Percentiles rank a stretch among this genome's conserved stretches.
Evolutionary conservation across 2,888 invertebrate genomes (phyloP).

Genomic region (Alentia gelatinosa): DNA sequence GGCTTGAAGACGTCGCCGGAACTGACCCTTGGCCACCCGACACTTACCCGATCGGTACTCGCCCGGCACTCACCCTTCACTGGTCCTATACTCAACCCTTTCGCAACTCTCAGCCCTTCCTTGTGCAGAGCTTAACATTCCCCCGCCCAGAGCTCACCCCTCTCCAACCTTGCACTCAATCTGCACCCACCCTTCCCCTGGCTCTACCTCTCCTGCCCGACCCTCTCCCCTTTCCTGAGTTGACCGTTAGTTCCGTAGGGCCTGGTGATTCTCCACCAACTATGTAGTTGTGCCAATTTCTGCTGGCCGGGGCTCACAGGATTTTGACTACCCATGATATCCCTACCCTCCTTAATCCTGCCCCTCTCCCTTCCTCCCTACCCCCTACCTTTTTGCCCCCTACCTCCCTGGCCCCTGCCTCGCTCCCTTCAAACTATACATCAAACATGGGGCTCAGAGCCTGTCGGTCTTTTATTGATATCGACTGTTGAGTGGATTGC

Average conservation of each 20-base stretch:
- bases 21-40: background rate
- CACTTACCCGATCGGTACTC: background rate
- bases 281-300: constrained; percentile 26
- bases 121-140: too few species aligned
- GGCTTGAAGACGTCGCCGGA: background rate
- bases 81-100: background rate
- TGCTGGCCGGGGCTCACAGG: background rate
- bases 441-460: too few species aligned
- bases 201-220: background rate
- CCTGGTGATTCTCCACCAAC: background rate
- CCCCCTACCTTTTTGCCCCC: background rate
- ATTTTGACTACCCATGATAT: background rate
- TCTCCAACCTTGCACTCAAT: background rate
- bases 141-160: background rate
- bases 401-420: background rate
- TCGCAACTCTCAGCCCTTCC: background rate
- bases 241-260: too few species aligned
- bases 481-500: too few species aligned
- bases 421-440: background rate
- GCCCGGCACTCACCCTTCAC: background rate
- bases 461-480: too few species aligned
- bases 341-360: too few species aligned
- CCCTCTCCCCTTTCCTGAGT: background rate
- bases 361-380: background rate
- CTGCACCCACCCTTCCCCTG: background rate